These are phyloP conservation scores for Tortrix viridana DNA, from an alignment of 2,888 invertebrate genomes.

Conservation along the genomic window DNA sequence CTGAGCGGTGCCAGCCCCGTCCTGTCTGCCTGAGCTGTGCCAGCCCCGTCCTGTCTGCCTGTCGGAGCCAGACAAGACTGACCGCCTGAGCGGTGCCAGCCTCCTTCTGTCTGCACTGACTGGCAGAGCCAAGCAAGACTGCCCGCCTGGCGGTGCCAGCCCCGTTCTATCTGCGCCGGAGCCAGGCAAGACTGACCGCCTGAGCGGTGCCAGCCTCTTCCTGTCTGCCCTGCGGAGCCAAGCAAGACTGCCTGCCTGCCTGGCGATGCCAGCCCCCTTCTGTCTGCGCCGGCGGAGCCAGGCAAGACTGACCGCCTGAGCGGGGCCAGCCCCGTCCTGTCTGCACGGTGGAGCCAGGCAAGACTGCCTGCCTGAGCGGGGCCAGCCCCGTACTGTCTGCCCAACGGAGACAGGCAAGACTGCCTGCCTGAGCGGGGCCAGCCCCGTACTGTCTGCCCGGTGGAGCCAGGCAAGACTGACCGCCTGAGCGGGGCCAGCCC, in stretches of 20 bases:
- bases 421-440: constrained; percentile 4
- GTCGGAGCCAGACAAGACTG: background rate
- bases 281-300: background rate
- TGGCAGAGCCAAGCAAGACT: background rate
- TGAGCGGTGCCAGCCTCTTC: constrained; percentile 1
- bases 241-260: background rate
- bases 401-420: background rate
- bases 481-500: background rate
- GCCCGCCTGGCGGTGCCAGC: constrained; percentile 1
- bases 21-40: background rate
- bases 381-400: background rate
- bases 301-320: background rate
- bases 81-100: constrained; percentile 3
- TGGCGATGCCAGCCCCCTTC: background rate
- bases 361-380: background rate
- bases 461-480: background rate
- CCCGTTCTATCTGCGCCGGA: too few relatives aligned
- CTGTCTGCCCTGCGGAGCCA: background rate
- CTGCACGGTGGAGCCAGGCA: background rate
- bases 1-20: constrained; percentile 1
- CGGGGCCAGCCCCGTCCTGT: constrained; percentile 5
- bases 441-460: constrained; percentile 10
- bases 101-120: background rate
- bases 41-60: background rate
- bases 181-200: background rate